Evolutionary conservation across 2,113 vertebrate genomes (phyloP).

Genomic region (Anthoscopus minutus): DNA sequence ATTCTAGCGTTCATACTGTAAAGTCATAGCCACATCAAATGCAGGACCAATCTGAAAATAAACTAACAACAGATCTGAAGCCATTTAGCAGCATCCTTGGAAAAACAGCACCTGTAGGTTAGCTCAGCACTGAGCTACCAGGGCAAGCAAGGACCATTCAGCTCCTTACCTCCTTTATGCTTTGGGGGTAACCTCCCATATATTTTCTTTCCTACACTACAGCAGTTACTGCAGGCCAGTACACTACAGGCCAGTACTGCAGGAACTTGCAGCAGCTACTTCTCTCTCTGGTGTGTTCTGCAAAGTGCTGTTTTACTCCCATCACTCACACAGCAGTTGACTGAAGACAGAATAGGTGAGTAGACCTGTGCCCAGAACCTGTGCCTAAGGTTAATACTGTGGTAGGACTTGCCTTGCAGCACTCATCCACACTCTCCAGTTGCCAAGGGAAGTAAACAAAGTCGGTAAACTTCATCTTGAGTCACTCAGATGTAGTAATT

Average conservation of each 20-base stretch:
- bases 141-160: not conserved
- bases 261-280: not conserved
- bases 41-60: not conserved
- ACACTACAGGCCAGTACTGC: not conserved
- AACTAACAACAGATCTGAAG: not conserved
- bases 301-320: not conserved
- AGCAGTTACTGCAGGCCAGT: not conserved
- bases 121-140: not conserved
- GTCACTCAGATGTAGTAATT: not conserved
- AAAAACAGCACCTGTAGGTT: not conserved
- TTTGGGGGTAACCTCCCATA: not conserved
- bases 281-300: not conserved
- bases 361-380: not conserved
- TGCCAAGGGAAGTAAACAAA: conserved; percentile 51
- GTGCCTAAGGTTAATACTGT: not conserved
- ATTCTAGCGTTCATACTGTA: not conserved
- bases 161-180: not conserved
- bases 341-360: not conserved
- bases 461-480: conserved; percentile 49
- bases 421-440: not conserved
- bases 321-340: not conserved
- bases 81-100: not conserved
- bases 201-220: not conserved
- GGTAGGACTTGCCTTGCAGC: not conserved
- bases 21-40: not conserved